Percentiles rank a stretch among this genome's conserved stretches.
phyloP scores from a whole-genome alignment of 2,113 vertebrate species.

The Clarias macrocephalus region DNA sequence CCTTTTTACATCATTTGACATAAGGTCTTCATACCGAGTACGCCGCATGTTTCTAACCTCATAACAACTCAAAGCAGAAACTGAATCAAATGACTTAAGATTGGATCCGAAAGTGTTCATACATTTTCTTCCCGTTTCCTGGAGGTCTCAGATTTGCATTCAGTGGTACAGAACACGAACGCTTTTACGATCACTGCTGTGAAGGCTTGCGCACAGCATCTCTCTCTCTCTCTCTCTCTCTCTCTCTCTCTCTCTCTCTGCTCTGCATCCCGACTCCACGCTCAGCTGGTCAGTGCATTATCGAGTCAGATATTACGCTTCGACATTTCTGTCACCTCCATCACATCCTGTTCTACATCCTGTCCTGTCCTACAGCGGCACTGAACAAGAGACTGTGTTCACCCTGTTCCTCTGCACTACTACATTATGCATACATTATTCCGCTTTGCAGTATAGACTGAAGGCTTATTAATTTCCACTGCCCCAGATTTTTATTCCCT shows the following conservation, averaged over 20 bases:
- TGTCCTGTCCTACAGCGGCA: no score
- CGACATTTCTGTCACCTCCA: neutral
- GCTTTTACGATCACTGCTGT: neutral
- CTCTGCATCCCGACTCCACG: neutral
- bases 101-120: neutral
- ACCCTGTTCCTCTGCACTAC: neutral
- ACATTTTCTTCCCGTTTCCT: neutral
- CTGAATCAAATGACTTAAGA: neutral
- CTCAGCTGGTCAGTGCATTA: neutral
- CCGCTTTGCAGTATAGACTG: neutral
- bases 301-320: neutral
- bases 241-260: neutral
- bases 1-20: neutral
- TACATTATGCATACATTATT: slow-evolving; percentile 12
- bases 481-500: neutral
- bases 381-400: neutral
- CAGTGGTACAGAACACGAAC: neutral
- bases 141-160: neutral
- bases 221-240: neutral
- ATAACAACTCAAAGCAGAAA: neutral
- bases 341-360: neutral
- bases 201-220: neutral
- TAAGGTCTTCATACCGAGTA: neutral
- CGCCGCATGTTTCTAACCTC: neutral
- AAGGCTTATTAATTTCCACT: neutral